Base-by-base conservation (phyloP, 2,113 vertebrate genomes). In the Sorex fumeus region DNA sequence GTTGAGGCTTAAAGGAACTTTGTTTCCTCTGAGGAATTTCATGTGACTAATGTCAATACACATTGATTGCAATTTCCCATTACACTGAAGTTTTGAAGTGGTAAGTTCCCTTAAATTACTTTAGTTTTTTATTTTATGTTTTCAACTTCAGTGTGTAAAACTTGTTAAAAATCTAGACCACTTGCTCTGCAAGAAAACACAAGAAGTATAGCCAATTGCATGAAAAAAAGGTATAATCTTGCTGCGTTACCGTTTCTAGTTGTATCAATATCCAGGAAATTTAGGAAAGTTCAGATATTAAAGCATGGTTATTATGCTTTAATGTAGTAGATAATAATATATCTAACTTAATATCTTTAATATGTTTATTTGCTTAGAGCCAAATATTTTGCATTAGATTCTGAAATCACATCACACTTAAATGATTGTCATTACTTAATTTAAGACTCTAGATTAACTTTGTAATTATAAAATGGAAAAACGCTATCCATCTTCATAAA, bases 11-110 rank as follows among this genome's bases (percentile, higher is more conserved):
- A 64, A 28, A 27, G 21, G 85, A 79, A 2, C 76, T 19, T 75
- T 76, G 87, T 34, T 77, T 92, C 34, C 80, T 40, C 83, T 32
- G 28, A 71, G 25, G 9, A 62, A 4, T 69, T 84, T 89, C 30
- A 19, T 40, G 13, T n/a, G 1, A 83, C 12, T 27, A 50, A 2
- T 34, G 10, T 81, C 40, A 82, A 0, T 64, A 36, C 6, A 36
- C 4, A 3, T 8, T 12, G 5, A 32, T 40, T 60, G 21, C 30
- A 77, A 69, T 10, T 67, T 15, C 28, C 70, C 15, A 67, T 45
- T 72, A 3, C 32, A 84, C 57, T 85, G 6, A 87, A 60, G 32
- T 72, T 94, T 85, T 90, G 60, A 74, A 83, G 47, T 66, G 18
- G 18, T 34, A 27, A 91, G 30, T 9, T 6, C 81, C 32, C 25